Base-by-base conservation (phyloP, 2,113 vertebrate genomes). In the Morone chrysops region DNA sequence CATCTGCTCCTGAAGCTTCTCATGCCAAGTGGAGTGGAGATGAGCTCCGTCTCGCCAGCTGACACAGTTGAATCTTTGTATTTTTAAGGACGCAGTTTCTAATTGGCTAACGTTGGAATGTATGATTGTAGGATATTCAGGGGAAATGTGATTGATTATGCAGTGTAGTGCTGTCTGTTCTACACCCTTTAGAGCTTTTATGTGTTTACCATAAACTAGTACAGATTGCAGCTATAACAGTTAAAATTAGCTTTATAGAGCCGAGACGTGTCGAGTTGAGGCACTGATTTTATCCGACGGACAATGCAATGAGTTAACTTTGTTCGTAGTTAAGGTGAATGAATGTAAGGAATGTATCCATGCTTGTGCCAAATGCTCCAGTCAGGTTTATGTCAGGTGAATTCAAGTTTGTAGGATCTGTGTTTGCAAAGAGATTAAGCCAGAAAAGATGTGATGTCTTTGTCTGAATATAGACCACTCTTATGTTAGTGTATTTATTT, bases 121-220 rank as follows among this genome's bases (percentile, higher is more conserved):
- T 85, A 43, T 57, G 31, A 20, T 31, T 5, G 38, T 81, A 73
- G 70, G 78, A 76, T 75, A 66, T 86, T 85, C 84, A 92, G 89
- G 89, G 61, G 70, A 81, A 61, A 70, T 22, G 70, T 68, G 81
- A 81, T 76, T 76, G 72, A 85, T 67, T 74, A 78, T 89, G 87
- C 81, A 89, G 61, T 59, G 65, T 36, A 48, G 51, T n/a, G 6
- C 36, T 56, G 48, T 43, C 36, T 66, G 72, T 67, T 78, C 69
- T 70, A 25, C 47, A 62, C 8, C 61, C 36, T 74, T 11, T 14
- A 51, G 65, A 83, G 75, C 78, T 61, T 86, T 82, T 78, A 81
- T 62, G 6, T 67, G 57, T 43, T 41, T 4, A 3, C 25, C 10
- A 60, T 20, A 77, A 53, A 74, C 69, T n/a, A 60, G 22, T 48